Evolutionary conservation across 2,888 invertebrate genomes (phyloP).

Genomic region (Eristalis pertinax): DNA sequence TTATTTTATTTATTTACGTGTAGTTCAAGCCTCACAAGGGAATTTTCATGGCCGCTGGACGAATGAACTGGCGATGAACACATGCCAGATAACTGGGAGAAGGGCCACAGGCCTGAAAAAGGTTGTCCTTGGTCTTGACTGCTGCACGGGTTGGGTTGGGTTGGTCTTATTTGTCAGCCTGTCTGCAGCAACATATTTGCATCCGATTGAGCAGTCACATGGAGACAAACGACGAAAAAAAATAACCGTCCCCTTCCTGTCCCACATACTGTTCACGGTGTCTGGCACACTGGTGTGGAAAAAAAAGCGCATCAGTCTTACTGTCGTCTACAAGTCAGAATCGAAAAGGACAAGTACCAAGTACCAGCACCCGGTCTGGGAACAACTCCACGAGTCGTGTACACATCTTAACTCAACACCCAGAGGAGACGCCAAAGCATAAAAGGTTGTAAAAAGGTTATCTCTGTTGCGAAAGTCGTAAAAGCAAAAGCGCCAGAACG

Average conservation of each 20-base stretch:
- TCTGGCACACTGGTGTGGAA: background rate
- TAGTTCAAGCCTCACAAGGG: no score
- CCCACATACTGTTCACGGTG: background rate
- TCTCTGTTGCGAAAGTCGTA: constrained; percentile 45
- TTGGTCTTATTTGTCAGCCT: no score
- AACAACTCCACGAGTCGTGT: background rate
- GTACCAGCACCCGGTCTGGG: constrained; percentile 21
- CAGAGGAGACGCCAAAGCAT: constrained; percentile 1
- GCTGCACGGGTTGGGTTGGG: no score
- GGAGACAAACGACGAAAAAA: no score
- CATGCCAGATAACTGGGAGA: no score
- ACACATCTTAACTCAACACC: constrained; percentile 22
- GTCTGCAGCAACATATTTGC: no score
- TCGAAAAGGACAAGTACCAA: constrained; percentile 7
- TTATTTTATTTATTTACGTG: no score
- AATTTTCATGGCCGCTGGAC: no score
- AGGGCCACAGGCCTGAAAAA: no score
- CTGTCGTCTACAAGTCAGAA: constrained; percentile 35
- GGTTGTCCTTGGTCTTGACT: no score
- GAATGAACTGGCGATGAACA: no score
- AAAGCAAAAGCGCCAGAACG: constrained; percentile 27
- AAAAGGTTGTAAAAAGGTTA: constrained; percentile 46
- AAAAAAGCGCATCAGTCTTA: constrained; percentile 1
- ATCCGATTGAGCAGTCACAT: no score
- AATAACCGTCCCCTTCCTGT: background rate